These are phyloP conservation scores for Botia almorhae DNA, from an alignment of 2,797 vertebrate species.

Conservation along the genomic window DNA sequence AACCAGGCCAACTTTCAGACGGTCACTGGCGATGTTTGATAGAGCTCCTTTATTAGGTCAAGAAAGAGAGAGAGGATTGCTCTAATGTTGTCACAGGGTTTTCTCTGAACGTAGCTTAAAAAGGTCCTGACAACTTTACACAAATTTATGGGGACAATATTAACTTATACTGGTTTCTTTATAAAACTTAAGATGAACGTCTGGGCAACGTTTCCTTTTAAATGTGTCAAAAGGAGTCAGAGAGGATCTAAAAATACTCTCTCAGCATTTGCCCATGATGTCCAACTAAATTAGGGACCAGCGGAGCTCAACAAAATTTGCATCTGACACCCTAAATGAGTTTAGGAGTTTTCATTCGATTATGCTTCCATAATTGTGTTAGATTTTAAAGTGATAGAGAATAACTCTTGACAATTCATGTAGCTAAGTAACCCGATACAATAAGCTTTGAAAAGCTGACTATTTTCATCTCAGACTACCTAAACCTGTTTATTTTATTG, in stretches of 20 bases:
- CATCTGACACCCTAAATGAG: constrained; percentile 52
- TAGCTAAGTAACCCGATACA: constrained; percentile 27
- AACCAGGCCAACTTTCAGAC: constrained; percentile 61
- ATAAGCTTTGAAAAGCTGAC: constrained; percentile 1
- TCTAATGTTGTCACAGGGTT: background rate
- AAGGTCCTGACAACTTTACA: background rate
- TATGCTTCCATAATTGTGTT: constrained; percentile 58
- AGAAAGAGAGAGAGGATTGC: constrained; percentile 60
- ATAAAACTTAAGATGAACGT: constrained; percentile 13
- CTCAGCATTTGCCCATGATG: constrained; percentile 14
- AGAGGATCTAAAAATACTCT: constrained; percentile 42
- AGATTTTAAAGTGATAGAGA: constrained; percentile 39
- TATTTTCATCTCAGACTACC: background rate
- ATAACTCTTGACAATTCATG: constrained; percentile 42
- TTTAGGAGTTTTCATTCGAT: constrained; percentile 53
- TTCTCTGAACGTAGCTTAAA: constrained; percentile 13
- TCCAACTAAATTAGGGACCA: constrained; percentile 51
- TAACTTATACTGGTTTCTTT: constrained; percentile 6
- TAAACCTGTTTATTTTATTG: too few species aligned
- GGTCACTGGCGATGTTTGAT: constrained; percentile 30
- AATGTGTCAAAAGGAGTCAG: constrained; percentile 35
- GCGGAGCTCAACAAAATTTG: constrained; percentile 26
- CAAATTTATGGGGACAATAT: background rate
- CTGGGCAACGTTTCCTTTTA: constrained; percentile 26
- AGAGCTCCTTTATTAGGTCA: constrained; percentile 67